Conservation (phyloP, 2,113 vertebrate species). For the rabbit (Oryctolagus cuniculus) region DNA sequence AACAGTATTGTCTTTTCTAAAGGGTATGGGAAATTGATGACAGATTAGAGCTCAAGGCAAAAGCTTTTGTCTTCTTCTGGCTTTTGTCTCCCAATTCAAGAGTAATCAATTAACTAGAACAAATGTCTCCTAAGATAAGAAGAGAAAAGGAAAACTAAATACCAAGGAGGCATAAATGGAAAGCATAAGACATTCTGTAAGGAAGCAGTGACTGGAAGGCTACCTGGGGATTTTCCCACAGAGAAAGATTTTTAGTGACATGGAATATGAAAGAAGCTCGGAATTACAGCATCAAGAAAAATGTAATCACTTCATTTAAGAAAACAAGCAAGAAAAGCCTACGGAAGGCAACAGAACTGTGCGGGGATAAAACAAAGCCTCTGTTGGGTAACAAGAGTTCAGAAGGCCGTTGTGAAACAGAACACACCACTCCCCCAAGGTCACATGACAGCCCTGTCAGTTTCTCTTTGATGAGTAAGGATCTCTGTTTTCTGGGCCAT, state of each 20-base stretch:
- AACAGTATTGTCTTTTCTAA: neutral
- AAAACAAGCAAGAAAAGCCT: neutral
- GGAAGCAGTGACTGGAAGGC: neutral
- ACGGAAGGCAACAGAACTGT: neutral
- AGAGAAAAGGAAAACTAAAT: too few relatives aligned
- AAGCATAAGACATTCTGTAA: neutral
- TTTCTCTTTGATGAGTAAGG: conserved; percentile 31
- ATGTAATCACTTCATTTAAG: neutral
- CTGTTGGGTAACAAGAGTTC: neutral
- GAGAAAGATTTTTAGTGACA: neutral
- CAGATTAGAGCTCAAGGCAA: neutral
- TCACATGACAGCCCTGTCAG: conserved; percentile 7
- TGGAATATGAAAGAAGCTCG: neutral
- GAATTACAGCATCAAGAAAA: neutral
- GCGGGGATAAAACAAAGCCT: neutral
- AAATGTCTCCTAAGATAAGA: conserved; percentile 25
- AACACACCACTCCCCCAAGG: neutral
- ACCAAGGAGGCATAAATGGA: neutral
- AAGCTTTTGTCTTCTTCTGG: neutral
- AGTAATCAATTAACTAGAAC: conserved; percentile 18
- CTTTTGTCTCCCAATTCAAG: conserved; percentile 32
- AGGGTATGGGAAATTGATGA: neutral
- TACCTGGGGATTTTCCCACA: neutral
- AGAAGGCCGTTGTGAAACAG: neutral
- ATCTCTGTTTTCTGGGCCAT: neutral